phyloP scores from a whole-genome alignment of 2,113 vertebrate genomes.

The Platichthys flesus region DNA sequence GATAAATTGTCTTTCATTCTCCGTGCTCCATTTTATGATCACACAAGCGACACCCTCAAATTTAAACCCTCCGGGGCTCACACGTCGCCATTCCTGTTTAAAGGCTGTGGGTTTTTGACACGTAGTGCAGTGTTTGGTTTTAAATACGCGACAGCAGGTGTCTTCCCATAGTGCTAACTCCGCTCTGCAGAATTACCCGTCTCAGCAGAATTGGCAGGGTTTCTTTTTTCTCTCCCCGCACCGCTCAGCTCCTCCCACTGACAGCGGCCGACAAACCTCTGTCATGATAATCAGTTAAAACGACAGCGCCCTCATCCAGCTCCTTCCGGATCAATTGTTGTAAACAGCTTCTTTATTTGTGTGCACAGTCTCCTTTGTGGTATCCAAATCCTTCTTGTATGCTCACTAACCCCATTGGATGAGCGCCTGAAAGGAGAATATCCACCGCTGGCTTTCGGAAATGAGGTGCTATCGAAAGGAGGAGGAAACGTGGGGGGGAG shows the following conservation, averaged over 20 bases:
- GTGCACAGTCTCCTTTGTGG: conserved; percentile 19
- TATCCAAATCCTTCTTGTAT: conserved; percentile 51
- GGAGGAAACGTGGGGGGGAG: conserved; percentile 5
- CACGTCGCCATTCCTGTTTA: not conserved
- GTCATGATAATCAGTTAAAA: conserved; percentile 26
- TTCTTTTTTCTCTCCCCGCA: conserved; percentile 11
- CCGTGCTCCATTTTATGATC: not conserved
- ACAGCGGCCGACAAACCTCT: conserved; percentile 48
- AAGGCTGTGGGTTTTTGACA: conserved; percentile 24
- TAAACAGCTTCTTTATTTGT: conserved; percentile 59
- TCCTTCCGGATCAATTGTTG: conserved; percentile 39
- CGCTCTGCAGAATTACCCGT: not conserved
- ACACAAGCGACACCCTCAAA: conserved; percentile 6
- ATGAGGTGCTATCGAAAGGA: conserved; percentile 48
- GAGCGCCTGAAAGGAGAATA: conserved; percentile 33
- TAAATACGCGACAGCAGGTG: conserved; percentile 50
- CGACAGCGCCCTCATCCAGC: conserved; percentile 25
- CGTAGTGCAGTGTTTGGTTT: conserved; percentile 17
- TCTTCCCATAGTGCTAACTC: not conserved
- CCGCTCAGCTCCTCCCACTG: conserved; percentile 3
- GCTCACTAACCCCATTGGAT: conserved; percentile 36
- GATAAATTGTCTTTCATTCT: not conserved
- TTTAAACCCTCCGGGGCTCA: not conserved
- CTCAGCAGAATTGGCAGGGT: conserved; percentile 7
- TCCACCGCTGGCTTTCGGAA: conserved; percentile 45